Evolutionary conservation across 2,888 invertebrate genomes (phyloP).

Genomic region (Cotesia congregata): DNA sequence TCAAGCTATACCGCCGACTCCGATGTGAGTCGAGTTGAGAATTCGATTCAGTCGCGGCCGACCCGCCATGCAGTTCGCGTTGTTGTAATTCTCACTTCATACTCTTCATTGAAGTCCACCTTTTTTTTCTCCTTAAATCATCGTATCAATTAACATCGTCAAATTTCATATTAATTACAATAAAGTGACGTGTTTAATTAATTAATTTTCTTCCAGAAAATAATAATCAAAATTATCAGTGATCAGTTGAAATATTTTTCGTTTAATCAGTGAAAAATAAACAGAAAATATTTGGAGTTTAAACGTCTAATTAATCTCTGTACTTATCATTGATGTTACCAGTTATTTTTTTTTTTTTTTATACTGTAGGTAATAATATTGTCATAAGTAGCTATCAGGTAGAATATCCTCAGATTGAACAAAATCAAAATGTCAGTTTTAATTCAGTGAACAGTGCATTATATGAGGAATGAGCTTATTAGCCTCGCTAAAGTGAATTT

Average conservation of each 20-base stretch:
- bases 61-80: constrained; percentile 61
- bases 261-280: too few relatives aligned
- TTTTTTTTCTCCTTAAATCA: not conserved
- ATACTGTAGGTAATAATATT: not conserved
- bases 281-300: too few relatives aligned
- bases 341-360: not conserved
- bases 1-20: constrained; percentile 61
- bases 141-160: not conserved
- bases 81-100: constrained; percentile 5
- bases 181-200: not conserved
- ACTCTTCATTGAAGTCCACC: not conserved
- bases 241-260: too few relatives aligned
- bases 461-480: not conserved
- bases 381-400: not conserved
- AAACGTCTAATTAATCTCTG: too few relatives aligned
- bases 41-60: constrained; percentile 66
- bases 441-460: not conserved
- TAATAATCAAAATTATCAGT: not conserved
- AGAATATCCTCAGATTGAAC: not conserved
- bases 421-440: not conserved
- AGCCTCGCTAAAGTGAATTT: not conserved
- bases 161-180: not conserved
- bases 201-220: not conserved
- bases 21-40: constrained; percentile 63
- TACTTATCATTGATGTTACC: too few relatives aligned